phyloP scores from a whole-genome alignment of 2,113 vertebrate species.

The Shinisaurus crocodilurus region DNA sequence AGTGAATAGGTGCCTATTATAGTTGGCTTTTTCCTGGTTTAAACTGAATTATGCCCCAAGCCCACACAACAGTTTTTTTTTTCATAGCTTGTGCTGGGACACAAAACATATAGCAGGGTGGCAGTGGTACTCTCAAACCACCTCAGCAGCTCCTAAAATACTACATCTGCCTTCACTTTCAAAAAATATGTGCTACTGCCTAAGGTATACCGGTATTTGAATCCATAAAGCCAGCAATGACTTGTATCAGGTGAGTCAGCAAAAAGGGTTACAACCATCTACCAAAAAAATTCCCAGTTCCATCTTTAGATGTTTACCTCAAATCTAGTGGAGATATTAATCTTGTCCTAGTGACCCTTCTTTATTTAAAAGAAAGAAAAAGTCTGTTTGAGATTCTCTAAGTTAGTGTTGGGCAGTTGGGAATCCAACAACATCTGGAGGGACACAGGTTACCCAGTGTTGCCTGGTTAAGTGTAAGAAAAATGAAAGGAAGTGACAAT shows the following conservation, averaged over 20 bases:
- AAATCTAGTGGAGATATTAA: neutral
- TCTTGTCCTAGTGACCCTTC: neutral
- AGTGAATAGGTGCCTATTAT: neutral
- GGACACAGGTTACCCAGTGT: no score
- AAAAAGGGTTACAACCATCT: neutral
- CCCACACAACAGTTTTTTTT: no score
- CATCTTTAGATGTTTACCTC: neutral
- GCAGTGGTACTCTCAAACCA: neutral
- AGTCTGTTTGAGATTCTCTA: neutral
- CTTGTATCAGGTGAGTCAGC: neutral
- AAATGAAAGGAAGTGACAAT: no score
- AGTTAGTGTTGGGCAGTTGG: no score
- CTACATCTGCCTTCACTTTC: neutral
- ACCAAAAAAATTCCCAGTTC: neutral
- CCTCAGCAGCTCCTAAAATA: neutral
- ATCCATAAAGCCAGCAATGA: neutral
- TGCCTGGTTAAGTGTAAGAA: no score
- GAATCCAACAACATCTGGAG: no score
- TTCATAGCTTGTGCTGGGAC: neutral
- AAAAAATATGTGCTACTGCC: neutral
- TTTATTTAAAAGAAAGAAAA: neutral
- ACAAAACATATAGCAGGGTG: neutral
- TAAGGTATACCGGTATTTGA: neutral
- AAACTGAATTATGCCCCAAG: neutral
- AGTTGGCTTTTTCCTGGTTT: neutral